A percentile compares a stretch with the other conserved stretches of the same genome.
Conservation (phyloP, 2,797 vertebrate genomes). For the Kryptolebias ocellatus region DNA sequence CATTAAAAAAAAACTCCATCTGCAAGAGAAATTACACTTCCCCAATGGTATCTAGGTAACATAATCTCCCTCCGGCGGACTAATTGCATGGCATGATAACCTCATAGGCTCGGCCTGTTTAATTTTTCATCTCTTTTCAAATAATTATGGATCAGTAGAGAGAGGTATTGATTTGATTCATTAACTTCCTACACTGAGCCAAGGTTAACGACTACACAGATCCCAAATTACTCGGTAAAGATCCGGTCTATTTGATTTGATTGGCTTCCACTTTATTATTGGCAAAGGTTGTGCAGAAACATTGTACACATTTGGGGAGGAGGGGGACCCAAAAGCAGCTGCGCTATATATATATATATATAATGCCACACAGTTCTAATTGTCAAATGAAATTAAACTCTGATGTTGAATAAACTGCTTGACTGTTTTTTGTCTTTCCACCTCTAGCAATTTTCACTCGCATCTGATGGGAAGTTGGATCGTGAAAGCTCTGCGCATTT, state of each 20-base stretch:
- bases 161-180: constrained; percentile 99
- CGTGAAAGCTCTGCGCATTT: constrained; percentile 38
- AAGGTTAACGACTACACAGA: constrained; percentile 98
- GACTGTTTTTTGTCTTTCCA: constrained; percentile 26
- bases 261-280: constrained; percentile 87
- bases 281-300: constrained; percentile 77
- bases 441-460: constrained; percentile 39
- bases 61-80: constrained; percentile 95
- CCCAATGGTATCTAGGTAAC: constrained; percentile 98
- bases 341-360: constrained; percentile 57
- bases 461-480: constrained; percentile 53
- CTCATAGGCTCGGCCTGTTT: constrained; percentile 94
- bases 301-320: constrained; percentile 43
- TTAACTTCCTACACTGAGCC: constrained; percentile 92
- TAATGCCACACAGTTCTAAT: constrained; percentile 49
- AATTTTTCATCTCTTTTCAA: constrained; percentile 99
- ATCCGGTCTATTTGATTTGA: constrained; percentile 88
- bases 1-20: constrained; percentile 90
- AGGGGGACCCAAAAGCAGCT: constrained; percentile 50
- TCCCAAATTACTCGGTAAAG: constrained; percentile 91
- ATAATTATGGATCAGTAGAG: constrained; percentile 99
- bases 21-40: constrained; percentile 95
- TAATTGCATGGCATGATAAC: constrained; percentile 97
- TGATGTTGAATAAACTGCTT: constrained; percentile 62
- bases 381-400: constrained; percentile 70